phyloP scores from a whole-genome alignment of 2,113 vertebrate species.

The Cavia porcellus region DNA sequence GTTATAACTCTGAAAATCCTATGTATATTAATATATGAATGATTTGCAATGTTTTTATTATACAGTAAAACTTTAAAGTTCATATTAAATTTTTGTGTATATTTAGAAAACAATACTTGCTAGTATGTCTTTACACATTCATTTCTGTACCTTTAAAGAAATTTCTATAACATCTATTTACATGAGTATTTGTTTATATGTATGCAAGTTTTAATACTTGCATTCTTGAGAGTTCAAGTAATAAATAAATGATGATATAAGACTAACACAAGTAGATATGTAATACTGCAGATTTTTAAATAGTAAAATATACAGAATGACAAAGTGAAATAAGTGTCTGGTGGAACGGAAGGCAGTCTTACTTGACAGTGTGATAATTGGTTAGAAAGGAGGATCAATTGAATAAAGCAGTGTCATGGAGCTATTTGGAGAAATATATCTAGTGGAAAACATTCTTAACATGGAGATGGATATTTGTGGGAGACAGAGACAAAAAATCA shows the following conservation, averaged over 20 bases:
- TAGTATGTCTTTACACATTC: neutral
- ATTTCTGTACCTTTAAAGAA: neutral
- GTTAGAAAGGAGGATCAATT: neutral
- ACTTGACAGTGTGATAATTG: neutral
- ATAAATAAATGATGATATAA: neutral
- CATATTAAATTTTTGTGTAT: neutral
- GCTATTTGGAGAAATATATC: neutral
- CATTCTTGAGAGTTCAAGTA: neutral
- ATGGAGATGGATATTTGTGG: neutral
- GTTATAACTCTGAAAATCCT: constrained; percentile 25
- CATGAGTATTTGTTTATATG: neutral
- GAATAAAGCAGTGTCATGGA: neutral
- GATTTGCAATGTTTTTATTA: neutral
- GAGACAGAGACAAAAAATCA: neutral
- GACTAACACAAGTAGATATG: neutral
- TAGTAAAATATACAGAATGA: neutral
- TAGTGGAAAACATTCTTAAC: neutral
- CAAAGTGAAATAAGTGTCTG: neutral
- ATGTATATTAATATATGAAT: constrained; percentile 23
- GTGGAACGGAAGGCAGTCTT: neutral
- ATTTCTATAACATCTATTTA: constrained; percentile 15
- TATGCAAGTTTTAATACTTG: neutral
- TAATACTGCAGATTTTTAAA: constrained; percentile 3
- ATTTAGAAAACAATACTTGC: constrained; percentile 12
- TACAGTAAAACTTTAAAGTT: neutral